Percentiles rank a stretch among this genome's conserved stretches.
Conservation (phyloP, 1,140 invertebrate genomes). For the Steinernema khuongi region DNA sequence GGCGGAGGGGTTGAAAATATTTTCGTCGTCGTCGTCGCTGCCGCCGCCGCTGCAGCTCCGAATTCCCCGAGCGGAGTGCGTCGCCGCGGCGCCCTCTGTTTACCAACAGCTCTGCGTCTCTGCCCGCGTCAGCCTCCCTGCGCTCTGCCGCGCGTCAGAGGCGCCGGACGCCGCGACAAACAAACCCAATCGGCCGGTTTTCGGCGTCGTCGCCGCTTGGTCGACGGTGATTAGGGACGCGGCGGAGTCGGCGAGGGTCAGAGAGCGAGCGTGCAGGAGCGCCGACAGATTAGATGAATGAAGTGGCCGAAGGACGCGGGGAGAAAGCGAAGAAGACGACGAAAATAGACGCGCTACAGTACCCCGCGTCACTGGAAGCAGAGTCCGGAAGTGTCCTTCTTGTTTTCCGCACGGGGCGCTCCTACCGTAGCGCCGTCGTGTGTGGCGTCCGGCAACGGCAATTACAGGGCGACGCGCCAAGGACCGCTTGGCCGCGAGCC, state of each 20-base stretch:
- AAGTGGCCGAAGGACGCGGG: neutral
- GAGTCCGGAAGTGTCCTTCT: constrained; percentile 1
- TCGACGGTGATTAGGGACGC: neutral
- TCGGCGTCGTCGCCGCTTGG: neutral
- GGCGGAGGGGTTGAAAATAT: no score
- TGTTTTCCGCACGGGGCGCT: neutral
- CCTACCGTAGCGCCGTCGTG: neutral
- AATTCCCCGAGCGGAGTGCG: neutral
- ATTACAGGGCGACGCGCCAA: no score
- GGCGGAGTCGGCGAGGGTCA: neutral
- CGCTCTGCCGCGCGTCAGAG: neutral
- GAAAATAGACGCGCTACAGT: neutral
- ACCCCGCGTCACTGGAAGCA: no score
- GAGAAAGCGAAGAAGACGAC: neutral
- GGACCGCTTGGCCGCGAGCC: no score
- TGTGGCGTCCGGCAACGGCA: neutral
- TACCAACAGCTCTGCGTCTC: no score
- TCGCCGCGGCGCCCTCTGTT: neutral
- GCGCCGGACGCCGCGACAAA: neutral
- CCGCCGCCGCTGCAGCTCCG: neutral
- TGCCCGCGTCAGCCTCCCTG: neutral
- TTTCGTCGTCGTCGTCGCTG: neutral
- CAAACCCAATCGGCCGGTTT: neutral
- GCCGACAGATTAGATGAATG: neutral
- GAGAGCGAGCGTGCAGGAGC: neutral